Evolutionary conservation across 1,140 invertebrate genomes (phyloP), one percentile per base, ranked within the genome.

Genomic region (Aphaenogaster rudis): DNA sequence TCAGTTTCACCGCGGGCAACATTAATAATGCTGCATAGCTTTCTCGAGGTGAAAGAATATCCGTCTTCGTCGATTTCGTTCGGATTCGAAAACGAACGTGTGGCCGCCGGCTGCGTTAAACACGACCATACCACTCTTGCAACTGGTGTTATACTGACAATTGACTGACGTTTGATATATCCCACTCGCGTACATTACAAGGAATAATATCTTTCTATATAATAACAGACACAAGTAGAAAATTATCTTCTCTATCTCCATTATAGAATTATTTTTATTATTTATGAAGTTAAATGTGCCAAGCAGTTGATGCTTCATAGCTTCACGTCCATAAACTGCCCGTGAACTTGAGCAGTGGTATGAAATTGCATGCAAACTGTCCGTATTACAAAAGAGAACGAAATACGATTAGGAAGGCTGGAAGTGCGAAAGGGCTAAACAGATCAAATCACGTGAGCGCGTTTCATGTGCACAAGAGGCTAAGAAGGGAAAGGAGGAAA

Each of bases 401-500:
- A 33, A 45, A 33, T 28, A 17, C 54, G n/a, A 42, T 36, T 57
- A 28, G 28, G 39, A 50, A 63, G 7, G 8, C 15, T 82, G 39
- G 33, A 8, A 36, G 5, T 2, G n/a, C 21, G 8, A 52, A 67
- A 80, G 45, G 33, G 45, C n/a, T 67, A n/a, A n/a, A 39, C 28
- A 15, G 64, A 59, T 74, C 52, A 48, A 74, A 5, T 6, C 8
- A 50, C 15, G 17, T 28, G 39, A 42, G 13, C 21, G 28, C 17
- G 52, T 64, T 45, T 77, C n/a, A 17, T 11, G 6, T 11, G 6
- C 33, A 33, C 9, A 42, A 76, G 52, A 28, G 61, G 42, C 11
- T 85, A 52, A 84, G 86, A 88, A 86, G 74, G 81, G 74, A 88
- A 88, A 79, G 88, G 90, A 88, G 82, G 76, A 87, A 90, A 85